Conservation (phyloP, 2,888 invertebrate species). For the Archaeoteleia sp. region DNA sequence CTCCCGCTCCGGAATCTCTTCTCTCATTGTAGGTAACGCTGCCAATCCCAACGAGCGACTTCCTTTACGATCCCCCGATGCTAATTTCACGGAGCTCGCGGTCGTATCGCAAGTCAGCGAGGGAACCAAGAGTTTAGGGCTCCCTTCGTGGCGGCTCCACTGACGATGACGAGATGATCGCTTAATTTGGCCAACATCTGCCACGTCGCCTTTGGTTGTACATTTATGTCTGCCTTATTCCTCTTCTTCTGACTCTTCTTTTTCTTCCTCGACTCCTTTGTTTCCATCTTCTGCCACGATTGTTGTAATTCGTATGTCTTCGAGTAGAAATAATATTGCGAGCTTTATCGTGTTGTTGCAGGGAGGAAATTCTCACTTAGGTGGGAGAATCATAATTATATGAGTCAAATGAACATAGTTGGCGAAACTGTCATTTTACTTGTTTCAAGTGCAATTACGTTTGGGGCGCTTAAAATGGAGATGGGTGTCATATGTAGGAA, state of each 20-base stretch:
- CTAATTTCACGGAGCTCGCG: conserved; percentile 73
- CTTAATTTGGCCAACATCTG: conserved; percentile 75
- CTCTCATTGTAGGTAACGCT: conserved; percentile 52
- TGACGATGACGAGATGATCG: conserved; percentile 75
- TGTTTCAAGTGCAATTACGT: too few species aligned
- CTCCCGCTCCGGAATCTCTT: conserved; percentile 32
- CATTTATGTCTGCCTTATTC: conserved; percentile 49
- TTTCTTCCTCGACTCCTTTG: conserved; percentile 43
- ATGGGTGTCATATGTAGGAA: too few species aligned
- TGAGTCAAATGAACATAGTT: too few species aligned
- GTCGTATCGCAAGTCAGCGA: conserved; percentile 63
- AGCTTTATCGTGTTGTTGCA: not conserved
- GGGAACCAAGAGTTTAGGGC: conserved; percentile 52
- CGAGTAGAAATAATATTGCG: not conserved
- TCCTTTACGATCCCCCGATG: conserved; percentile 73
- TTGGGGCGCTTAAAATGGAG: too few species aligned
- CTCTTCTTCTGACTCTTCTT: conserved; percentile 28
- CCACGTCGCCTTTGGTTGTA: conserved; percentile 63
- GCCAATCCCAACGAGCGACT: conserved; percentile 61
- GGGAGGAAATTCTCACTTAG: conserved; percentile 18
- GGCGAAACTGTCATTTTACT: too few species aligned
- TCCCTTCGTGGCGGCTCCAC: conserved; percentile 69
- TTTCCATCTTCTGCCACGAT: conserved; percentile 49
- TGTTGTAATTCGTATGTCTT: conserved; percentile 8
- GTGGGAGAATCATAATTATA: too few species aligned